Base-by-base conservation (phyloP, 1,140 invertebrate genomes). In the Temnothorax curvispinosus region DNA sequence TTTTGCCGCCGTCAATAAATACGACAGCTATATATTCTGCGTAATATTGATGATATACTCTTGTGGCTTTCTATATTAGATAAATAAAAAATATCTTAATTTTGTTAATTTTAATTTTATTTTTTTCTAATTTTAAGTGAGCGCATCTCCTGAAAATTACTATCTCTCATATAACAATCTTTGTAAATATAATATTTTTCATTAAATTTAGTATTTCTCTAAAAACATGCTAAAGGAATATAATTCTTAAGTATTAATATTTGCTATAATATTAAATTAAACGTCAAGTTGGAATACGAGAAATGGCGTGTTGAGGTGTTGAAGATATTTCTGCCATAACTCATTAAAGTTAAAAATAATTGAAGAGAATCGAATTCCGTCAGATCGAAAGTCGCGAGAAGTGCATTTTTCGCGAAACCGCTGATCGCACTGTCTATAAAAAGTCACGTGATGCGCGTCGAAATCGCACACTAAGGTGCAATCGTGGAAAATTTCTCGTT, bases 401-500 rank as follows among this genome's bases (percentile, higher is more conserved):
- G 0, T 47, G 58, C 44, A 18, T n/a, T 6, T 60, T 69, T 76
- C 3, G 0, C 11, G 9, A 82, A 47, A 5, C 27, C 27, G 6
- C 32, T 87, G 86, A 60, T 50, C 11, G 38, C n/a, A 60, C 56
- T 62, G 64, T 72, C 56, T 77, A 27, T 27, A 64, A 67, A 84
- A 71, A 85, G 41, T 88, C 87, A 80, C 64, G 47, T 35, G 65
- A 86, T 21, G 13, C 15, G 11, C 44, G 13, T 3, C 15, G 47
- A 47, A 50, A 60, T 69, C n/a, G 54, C 27, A 47, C 0, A 60
- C 13, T 35, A 58, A 58, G 15, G 47, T 44, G 21, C 50, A 27
- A 52, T 60, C 65, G 44, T 85, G 87, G 87, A 78, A 89, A 78
- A 75, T 88, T 89, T 54, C 54, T 52, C 27, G 71, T 87, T 76